Conservation (phyloP, 2,113 vertebrate species). For the Hoplias malabaricus region DNA sequence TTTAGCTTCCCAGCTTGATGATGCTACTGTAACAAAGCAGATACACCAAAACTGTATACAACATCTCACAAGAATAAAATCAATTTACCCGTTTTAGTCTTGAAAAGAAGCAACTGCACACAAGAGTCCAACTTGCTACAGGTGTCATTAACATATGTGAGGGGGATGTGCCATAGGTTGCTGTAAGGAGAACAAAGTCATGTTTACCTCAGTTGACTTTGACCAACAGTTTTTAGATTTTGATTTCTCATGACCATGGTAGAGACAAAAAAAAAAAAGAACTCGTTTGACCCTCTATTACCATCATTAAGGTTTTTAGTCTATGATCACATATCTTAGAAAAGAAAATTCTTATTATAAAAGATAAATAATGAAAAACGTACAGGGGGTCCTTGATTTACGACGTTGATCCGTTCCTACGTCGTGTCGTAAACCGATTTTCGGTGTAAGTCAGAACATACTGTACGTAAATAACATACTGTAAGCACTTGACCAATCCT, state of each 20-base stretch:
- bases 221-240: neutral
- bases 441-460: no score
- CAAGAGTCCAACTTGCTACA: slow-evolving; percentile 71
- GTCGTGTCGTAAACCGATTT: no score
- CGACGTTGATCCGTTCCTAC: no score
- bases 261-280: neutral
- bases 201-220: slow-evolving; percentile 67
- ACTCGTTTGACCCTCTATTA: neutral
- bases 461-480: no score
- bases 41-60: neutral
- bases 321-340: no score
- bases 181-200: slow-evolving; percentile 52
- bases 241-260: neutral
- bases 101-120: slow-evolving; percentile 74
- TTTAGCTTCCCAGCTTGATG: neutral
- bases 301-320: no score
- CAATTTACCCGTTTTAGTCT: slow-evolving; percentile 81
- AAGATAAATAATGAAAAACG: no score
- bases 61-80: neutral
- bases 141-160: slow-evolving; percentile 82
- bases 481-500: no score
- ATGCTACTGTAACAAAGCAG: no score
- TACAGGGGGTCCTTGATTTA: no score
- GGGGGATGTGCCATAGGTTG: slow-evolving; percentile 87
- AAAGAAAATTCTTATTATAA: no score